Evolutionary conservation across 2,888 invertebrate species (phyloP).

Genomic region (Didymodactylos carnosus): DNA sequence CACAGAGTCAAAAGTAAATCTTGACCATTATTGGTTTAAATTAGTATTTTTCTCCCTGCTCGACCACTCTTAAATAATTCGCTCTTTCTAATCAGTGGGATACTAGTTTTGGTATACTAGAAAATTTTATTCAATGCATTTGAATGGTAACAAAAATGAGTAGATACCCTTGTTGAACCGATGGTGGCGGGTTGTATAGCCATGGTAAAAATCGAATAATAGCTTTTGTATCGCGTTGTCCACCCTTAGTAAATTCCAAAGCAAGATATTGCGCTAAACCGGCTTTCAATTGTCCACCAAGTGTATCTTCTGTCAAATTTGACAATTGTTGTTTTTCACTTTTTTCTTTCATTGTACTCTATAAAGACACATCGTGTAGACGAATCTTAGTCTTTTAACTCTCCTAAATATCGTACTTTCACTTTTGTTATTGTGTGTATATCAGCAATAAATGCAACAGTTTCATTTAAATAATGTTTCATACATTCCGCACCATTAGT

Average conservation of each 20-base stretch:
- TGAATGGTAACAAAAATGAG: neutral
- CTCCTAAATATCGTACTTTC: conserved; percentile 56
- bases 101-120: too few species aligned
- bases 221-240: conserved; percentile 59
- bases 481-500: conserved; percentile 84
- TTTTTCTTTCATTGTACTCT: conserved; percentile 14
- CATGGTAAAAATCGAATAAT: conserved; percentile 66
- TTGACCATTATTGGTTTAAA: too few species aligned
- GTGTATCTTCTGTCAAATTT: conserved; percentile 74
- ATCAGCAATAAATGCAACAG: conserved; percentile 79
- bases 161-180: conserved; percentile 50
- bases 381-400: neutral
- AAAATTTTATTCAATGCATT: too few species aligned
- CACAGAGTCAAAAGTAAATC: too few species aligned
- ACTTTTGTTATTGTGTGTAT: conserved; percentile 86
- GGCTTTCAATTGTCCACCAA: conserved; percentile 85
- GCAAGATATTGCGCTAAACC: conserved; percentile 64
- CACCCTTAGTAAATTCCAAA: conserved; percentile 55
- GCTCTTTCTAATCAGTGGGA: too few species aligned
- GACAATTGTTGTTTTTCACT: conserved; percentile 6
- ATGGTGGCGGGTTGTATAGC: conserved; percentile 60
- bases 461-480: conserved; percentile 69
- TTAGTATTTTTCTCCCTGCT: too few species aligned
- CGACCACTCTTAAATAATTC: too few species aligned
- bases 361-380: neutral